A percentile compares a stretch with the other conserved stretches of the same genome.
phyloP scores from a whole-genome alignment of 2,113 vertebrate genomes.

The Danionella cerebrum region DNA sequence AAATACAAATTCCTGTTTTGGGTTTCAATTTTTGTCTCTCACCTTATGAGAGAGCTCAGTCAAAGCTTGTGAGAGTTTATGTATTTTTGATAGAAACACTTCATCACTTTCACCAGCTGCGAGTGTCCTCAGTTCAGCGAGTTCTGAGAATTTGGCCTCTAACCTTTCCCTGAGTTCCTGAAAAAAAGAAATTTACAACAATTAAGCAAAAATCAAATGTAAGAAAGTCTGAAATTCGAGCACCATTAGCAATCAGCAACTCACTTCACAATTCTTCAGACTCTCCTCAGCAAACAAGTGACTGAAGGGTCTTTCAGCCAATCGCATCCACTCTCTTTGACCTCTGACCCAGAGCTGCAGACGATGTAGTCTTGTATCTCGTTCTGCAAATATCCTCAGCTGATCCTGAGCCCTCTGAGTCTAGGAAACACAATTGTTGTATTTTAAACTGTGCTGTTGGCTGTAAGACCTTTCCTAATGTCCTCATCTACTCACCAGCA shows the following conservation, averaged over 20 bases:
- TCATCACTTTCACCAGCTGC: background rate
- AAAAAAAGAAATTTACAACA: background rate
- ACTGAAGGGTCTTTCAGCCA: constrained; percentile 61
- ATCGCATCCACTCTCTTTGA: constrained; percentile 62
- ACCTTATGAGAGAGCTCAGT: constrained; percentile 64
- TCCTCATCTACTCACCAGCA: constrained; percentile 62
- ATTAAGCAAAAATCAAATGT: background rate
- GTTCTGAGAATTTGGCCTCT: constrained; percentile 51
- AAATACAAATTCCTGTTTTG: background rate
- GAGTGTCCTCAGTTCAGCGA: constrained; percentile 62
- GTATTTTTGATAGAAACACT: constrained; percentile 24
- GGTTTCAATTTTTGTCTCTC: background rate
- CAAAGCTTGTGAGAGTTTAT: constrained; percentile 51
- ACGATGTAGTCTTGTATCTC: constrained; percentile 64
- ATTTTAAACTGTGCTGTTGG: background rate
- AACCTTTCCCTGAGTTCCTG: constrained; percentile 74
- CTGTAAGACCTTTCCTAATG: background rate
- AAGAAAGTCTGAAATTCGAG: background rate
- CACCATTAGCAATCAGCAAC: too few relatives aligned
- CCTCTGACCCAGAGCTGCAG: constrained; percentile 69
- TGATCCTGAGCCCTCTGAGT: constrained; percentile 65
- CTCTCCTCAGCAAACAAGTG: constrained; percentile 55
- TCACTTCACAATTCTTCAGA: constrained; percentile 71
- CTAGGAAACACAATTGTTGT: constrained; percentile 48
- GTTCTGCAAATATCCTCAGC: constrained; percentile 64